These are phyloP conservation scores for Carposina sasakii DNA, from an alignment of 1,140 invertebrate genomes.

Conservation along the genomic window DNA sequence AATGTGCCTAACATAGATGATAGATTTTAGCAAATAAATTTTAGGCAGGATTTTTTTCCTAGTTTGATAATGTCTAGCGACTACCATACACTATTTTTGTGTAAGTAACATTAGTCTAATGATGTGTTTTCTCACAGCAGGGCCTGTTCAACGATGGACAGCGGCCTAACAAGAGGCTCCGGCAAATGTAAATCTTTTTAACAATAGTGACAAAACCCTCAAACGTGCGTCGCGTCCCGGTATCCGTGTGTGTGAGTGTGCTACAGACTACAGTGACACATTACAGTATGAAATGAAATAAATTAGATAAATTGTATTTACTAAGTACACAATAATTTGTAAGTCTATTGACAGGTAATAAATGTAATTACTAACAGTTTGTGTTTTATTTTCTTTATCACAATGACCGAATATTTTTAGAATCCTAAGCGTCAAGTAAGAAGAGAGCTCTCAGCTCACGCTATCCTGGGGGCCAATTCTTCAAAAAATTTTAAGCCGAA, in stretches of 20 bases:
- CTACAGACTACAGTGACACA: conserved; percentile 49
- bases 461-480: too few species aligned
- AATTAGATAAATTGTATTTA: conserved; percentile 64
- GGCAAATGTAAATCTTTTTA: conserved; percentile 47
- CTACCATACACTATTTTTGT: too few species aligned
- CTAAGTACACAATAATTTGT: conserved; percentile 65
- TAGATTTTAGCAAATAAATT: too few species aligned
- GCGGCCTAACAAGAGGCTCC: conserved; percentile 62
- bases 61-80: too few species aligned
- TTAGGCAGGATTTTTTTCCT: too few species aligned
- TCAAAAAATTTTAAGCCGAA: too few species aligned
- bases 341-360: conserved; percentile 69
- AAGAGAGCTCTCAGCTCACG: too few species aligned
- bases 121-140: too few species aligned
- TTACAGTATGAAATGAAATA: conserved; percentile 36
- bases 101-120: too few species aligned
- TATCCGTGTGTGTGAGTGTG: conserved; percentile 43
- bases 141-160: conserved; percentile 64
- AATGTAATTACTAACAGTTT: conserved; percentile 58
- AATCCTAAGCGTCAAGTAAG: background rate
- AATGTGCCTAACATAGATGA: too few species aligned
- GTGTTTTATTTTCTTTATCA: conserved; percentile 41
- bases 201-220: background rate
- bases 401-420: background rate
- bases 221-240: background rate